phyloP scores from a whole-genome alignment of 2,888 invertebrate species.

The Meganola albula region DNA sequence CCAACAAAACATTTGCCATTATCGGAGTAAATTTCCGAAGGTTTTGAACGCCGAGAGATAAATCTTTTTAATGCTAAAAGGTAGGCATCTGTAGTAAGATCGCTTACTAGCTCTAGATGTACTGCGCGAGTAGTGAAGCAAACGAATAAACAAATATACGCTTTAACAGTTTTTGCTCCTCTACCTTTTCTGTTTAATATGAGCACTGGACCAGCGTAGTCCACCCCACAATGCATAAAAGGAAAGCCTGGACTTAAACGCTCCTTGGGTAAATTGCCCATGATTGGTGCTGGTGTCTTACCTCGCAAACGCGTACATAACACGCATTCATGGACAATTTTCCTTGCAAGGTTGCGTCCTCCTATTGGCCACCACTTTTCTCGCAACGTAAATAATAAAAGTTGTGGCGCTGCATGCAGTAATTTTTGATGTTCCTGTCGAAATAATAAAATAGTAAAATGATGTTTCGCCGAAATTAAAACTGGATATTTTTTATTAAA shows the following conservation, averaged over 20 bases:
- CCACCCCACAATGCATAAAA: conserved; percentile 3
- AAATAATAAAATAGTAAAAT: conserved; percentile 1
- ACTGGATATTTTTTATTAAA: conserved; percentile 3
- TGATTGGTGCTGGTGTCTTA: neutral
- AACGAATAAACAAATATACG: conserved; percentile 5
- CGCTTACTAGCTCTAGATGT: conserved; percentile 4
- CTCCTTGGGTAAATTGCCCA: conserved; percentile 6
- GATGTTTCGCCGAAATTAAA: conserved; percentile 1
- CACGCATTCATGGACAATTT: conserved; percentile 2
- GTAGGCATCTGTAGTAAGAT: conserved; percentile 2
- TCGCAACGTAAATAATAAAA: neutral
- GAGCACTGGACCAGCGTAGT: conserved; percentile 3
- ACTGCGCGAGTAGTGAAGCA: neutral
- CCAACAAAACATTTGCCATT: conserved; percentile 8
- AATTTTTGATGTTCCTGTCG: conserved; percentile 1
- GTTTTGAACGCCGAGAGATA: conserved; percentile 9
- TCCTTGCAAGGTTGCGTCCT: conserved; percentile 3
- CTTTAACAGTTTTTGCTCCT: neutral
- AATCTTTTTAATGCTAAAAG: conserved; percentile 7
- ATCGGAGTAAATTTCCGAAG: conserved; percentile 7
- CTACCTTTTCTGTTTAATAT: conserved; percentile 5
- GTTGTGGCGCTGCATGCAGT: conserved; percentile 6
- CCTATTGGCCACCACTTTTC: conserved; percentile 2
- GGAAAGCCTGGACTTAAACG: neutral
- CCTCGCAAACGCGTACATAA: conserved; percentile 4